Percentiles rank a stretch among this genome's conserved stretches.
phyloP scores from a whole-genome alignment of 2,888 invertebrate genomes.

The Cheilosia impressa region DNA sequence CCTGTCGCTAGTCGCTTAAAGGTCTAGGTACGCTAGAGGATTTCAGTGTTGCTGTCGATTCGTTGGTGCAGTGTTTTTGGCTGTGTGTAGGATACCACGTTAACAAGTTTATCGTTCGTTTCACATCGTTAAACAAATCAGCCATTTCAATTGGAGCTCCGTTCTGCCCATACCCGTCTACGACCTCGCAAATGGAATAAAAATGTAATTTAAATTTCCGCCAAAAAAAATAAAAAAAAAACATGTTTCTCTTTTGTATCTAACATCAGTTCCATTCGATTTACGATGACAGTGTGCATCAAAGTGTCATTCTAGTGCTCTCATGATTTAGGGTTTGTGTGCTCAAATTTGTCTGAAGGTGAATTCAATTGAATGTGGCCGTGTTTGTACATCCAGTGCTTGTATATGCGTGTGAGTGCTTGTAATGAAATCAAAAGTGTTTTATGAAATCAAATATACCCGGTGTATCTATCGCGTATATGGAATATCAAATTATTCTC shows the following conservation, averaged over 20 bases:
- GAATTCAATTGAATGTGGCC: slow-evolving; percentile 69
- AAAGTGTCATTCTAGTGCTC: slow-evolving; percentile 33
- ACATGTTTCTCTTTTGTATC: neutral
- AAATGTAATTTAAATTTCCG: slow-evolving; percentile 51
- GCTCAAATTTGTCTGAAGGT: slow-evolving; percentile 60
- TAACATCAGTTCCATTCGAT: slow-evolving; percentile 31
- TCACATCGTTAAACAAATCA: slow-evolving; percentile 38
- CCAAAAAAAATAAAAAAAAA: neutral
- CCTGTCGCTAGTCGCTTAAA: slow-evolving; percentile 12
- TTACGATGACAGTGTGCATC: slow-evolving; percentile 30
- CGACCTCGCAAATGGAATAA: slow-evolving; percentile 27
- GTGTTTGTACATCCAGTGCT: slow-evolving; percentile 41
- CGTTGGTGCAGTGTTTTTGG: slow-evolving; percentile 25
- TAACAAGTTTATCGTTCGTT: slow-evolving; percentile 34
- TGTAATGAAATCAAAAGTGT: slow-evolving; percentile 73
- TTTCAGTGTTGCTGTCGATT: slow-evolving; percentile 38
- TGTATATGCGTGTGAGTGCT: slow-evolving; percentile 20
- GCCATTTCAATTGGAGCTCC: slow-evolving; percentile 30
- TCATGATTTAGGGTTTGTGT: slow-evolving; percentile 25
- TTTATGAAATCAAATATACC: slow-evolving; percentile 35
- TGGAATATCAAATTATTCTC: slow-evolving; percentile 61
- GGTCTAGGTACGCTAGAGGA: slow-evolving; percentile 15
- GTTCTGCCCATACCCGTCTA: neutral
- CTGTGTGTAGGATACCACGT: neutral
- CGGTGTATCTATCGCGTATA: slow-evolving; percentile 6